Percentiles rank a stretch among this genome's conserved stretches.
phyloP scores from a whole-genome alignment of 2,888 invertebrate genomes.

The Arge pagana region DNA sequence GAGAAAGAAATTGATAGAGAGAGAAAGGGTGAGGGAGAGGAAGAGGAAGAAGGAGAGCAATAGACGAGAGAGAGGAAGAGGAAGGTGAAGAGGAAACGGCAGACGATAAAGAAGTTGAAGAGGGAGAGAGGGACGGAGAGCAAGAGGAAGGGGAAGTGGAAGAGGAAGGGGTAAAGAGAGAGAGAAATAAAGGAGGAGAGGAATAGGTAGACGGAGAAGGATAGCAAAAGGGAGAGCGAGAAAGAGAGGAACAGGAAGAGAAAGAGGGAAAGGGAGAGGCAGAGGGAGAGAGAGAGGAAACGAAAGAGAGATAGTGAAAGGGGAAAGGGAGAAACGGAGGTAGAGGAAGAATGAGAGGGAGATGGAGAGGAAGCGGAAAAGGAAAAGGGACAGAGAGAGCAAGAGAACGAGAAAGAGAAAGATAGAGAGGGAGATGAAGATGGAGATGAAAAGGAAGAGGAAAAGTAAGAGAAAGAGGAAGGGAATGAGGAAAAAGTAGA shows the following conservation, averaged over 20 bases:
- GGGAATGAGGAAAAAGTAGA: too few relatives aligned
- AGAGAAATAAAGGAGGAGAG: too few relatives aligned
- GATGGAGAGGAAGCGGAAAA: too few relatives aligned
- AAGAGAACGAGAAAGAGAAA: conserved; percentile 32
- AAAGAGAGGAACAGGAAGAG: not conserved
- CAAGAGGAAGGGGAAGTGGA: conserved; percentile 22
- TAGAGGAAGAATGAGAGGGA: too few relatives aligned
- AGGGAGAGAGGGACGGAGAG: conserved; percentile 19
- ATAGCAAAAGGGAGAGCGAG: not conserved
- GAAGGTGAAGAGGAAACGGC: conserved; percentile 6
- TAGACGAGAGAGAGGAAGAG: conserved; percentile 2
- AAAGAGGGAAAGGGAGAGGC: conserved; percentile 24
- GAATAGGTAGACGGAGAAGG: too few relatives aligned
- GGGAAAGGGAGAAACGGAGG: too few relatives aligned
- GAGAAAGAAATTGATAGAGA: too few relatives aligned
- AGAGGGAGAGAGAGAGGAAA: conserved; percentile 41
- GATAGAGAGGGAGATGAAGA: conserved; percentile 25
- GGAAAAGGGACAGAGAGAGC: conserved; percentile 38
- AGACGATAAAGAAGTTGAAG: conserved; percentile 13
- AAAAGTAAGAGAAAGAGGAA: too few relatives aligned
- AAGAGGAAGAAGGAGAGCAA: conserved; percentile 18
- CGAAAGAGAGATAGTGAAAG: too few relatives aligned
- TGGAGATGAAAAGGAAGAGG: too few relatives aligned
- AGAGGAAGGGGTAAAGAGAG: too few relatives aligned
- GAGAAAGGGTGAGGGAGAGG: not conserved